Evolutionary conservation across 2,113 vertebrate genomes (phyloP).

Genomic region (Platysternon megacephalum): DNA sequence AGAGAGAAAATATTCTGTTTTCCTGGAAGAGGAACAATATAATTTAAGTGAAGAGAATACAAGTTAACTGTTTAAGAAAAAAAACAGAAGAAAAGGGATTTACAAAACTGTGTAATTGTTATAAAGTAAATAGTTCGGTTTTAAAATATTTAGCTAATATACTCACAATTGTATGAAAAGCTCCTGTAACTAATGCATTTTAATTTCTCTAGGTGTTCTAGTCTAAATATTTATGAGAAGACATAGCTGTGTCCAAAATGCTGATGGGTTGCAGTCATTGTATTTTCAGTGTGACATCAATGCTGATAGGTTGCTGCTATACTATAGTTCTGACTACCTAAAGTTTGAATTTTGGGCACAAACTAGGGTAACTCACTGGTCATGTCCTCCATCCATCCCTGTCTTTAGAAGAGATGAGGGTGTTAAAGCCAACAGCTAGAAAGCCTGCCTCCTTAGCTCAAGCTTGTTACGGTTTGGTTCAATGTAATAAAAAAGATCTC

Average conservation of each 20-base stretch:
- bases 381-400: background rate
- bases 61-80: constrained; percentile 14
- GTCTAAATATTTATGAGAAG: background rate
- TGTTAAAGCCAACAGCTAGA: background rate
- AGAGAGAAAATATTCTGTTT: constrained; percentile 31
- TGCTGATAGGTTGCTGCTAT: background rate
- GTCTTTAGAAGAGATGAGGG: background rate
- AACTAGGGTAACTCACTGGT: background rate
- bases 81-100: background rate
- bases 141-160: background rate
- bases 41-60: constrained; percentile 8
- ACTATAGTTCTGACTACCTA: background rate
- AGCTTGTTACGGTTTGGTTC: background rate
- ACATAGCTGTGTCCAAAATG: background rate
- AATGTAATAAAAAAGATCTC: background rate
- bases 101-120: background rate
- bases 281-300: background rate
- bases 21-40: constrained; percentile 15
- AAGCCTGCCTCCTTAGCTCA: background rate
- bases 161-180: background rate
- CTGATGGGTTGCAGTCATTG: background rate
- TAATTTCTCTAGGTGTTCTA: background rate
- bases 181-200: rapidly evolving
- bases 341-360: background rate
- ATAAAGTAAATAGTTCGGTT: background rate